Evolutionary conservation across 1,140 invertebrate species (phyloP).

Genomic region (Chrysoperla carnea): DNA sequence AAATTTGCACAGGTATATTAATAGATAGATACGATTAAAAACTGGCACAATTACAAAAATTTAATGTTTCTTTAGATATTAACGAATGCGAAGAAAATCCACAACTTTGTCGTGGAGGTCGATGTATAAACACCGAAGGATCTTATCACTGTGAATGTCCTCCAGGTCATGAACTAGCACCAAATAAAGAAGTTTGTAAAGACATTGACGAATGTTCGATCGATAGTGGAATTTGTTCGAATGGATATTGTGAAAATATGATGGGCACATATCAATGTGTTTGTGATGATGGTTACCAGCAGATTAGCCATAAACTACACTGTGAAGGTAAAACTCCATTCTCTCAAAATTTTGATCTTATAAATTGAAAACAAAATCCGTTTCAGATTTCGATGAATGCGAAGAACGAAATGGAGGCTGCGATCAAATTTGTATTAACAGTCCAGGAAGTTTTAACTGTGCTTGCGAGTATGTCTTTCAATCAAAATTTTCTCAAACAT

Average conservation of each 20-base stretch:
- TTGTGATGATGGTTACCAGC: conserved; percentile 64
- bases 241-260: conserved; percentile 72
- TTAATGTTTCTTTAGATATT: conserved; percentile 34
- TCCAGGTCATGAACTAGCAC: conserved; percentile 53
- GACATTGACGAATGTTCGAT: conserved; percentile 41
- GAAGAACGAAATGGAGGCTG: conserved; percentile 40
- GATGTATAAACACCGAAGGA: conserved; percentile 73
- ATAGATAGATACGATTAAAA: neutral
- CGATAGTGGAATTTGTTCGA: conserved; percentile 67
- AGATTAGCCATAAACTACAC: conserved; percentile 37
- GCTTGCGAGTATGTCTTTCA: conserved; percentile 26
- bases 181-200: conserved; percentile 31
- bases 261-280: conserved; percentile 76
- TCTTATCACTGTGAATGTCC: conserved; percentile 71
- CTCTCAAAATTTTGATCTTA: neutral
- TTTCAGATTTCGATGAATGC: conserved; percentile 65
- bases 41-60: neutral
- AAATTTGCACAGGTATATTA: conserved; percentile 60
- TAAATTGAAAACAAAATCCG: neutral
- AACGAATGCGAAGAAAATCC: conserved; percentile 50
- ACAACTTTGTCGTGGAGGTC: conserved; percentile 50
- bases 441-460: conserved; percentile 40
- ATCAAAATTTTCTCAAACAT: neutral
- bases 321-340: conserved; percentile 24
- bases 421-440: conserved; percentile 42